phyloP scores from a whole-genome alignment of 2,888 invertebrate species.

The Brachylomia viminalis region DNA sequence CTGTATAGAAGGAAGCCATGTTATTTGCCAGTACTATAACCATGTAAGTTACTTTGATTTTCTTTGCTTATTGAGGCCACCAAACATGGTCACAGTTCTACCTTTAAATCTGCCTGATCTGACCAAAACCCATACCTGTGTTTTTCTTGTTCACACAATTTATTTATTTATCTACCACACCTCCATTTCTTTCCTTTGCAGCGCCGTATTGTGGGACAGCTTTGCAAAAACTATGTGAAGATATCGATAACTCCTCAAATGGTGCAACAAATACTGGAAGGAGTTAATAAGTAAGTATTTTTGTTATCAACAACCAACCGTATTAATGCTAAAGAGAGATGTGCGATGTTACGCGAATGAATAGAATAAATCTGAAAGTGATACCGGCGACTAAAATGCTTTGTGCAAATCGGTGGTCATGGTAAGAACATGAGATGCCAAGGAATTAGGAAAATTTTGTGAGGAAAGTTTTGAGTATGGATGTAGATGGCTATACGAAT shows the following conservation, averaged over 20 bases:
- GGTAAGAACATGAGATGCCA: no score
- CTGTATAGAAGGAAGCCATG: slow-evolving; percentile 50
- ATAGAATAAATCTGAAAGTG: no score
- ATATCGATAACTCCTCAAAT: slow-evolving; percentile 33
- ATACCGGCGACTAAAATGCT: no score
- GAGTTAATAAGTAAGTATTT: slow-evolving; percentile 43
- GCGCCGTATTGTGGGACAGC: slow-evolving; percentile 9
- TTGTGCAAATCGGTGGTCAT: no score
- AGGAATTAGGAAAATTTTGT: no score
- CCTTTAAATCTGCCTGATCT: neutral
- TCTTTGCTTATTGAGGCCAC: neutral
- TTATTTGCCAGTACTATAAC: slow-evolving; percentile 50
- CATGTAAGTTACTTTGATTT: slow-evolving; percentile 38
- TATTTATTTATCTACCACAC: neutral
- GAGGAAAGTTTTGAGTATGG: no score
- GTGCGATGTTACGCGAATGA: no score
- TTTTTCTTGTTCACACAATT: neutral
- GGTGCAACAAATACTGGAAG: slow-evolving; percentile 44
- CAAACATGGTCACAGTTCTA: neutral
- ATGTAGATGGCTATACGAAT: no score
- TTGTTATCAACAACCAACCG: neutral
- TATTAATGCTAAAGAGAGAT: no score
- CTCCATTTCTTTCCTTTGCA: neutral
- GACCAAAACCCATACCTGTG: neutral
- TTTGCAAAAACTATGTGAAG: slow-evolving; percentile 28